Percentiles rank a stretch among this genome's conserved stretches.
Evolutionary conservation across 2,113 vertebrate species (phyloP).

Genomic region (Campylorhamphus procurvoides): DNA sequence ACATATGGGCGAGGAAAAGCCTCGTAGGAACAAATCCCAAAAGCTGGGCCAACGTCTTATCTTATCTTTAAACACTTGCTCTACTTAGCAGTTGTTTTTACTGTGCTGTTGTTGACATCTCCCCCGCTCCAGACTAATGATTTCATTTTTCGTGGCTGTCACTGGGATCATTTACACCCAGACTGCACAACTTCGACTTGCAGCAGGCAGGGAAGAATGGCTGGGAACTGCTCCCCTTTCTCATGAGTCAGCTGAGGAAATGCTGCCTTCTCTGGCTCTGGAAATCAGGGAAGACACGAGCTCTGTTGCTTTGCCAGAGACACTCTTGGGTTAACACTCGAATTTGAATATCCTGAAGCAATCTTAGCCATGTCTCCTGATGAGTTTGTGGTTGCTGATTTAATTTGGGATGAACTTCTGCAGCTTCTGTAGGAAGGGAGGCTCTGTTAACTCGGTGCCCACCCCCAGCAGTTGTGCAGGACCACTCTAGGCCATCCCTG

Average conservation of each 20-base stretch:
- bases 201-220: neutral
- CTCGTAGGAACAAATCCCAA: constrained; percentile 16
- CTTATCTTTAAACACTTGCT: constrained; percentile 51
- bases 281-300: neutral
- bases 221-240: neutral
- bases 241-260: constrained; percentile 15
- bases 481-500: neutral
- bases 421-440: neutral
- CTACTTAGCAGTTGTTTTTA: constrained; percentile 37
- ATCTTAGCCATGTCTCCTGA: neutral
- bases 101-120: neutral
- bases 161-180: neutral
- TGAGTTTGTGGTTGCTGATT: neutral
- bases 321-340: neutral
- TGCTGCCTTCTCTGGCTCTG: neutral
- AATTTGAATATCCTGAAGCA: neutral
- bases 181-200: neutral
- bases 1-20: constrained; percentile 2
- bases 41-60: constrained; percentile 11
- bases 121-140: neutral
- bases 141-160: constrained; percentile 34
- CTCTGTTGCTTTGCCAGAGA: neutral
- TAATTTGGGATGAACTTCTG: neutral
- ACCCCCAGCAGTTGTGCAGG: neutral
- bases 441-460: neutral